These are phyloP conservation scores for Bathynomus jamesi DNA, from an alignment of 1,140 invertebrate genomes.

Conservation along the genomic window DNA sequence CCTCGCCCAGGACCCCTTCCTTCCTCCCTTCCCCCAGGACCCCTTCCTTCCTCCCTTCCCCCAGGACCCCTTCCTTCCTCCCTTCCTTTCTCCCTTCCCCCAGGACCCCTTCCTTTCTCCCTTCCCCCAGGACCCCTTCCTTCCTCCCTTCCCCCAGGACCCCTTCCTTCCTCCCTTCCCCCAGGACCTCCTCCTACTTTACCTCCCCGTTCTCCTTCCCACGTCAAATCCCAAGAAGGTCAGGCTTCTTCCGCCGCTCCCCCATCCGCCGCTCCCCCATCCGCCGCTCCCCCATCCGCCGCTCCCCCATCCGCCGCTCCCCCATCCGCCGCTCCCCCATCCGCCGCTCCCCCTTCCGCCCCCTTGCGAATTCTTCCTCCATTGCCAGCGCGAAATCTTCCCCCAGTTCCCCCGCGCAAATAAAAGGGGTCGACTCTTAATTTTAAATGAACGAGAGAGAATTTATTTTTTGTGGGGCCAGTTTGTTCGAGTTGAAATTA, in stretches of 20 bases:
- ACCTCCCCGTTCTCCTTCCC: neutral
- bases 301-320: neutral
- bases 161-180: neutral
- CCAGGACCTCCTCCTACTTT: neutral
- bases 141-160: no score
- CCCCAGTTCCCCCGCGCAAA: conserved; percentile 7
- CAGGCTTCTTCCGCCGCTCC: neutral
- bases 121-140: no score
- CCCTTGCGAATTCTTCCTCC: conserved; percentile 4
- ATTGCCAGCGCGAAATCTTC: conserved; percentile 4
- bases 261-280: neutral
- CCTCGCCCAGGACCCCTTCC: neutral
- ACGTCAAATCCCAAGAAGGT: neutral
- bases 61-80: neutral
- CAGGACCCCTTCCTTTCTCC: no score
- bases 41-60: neutral
- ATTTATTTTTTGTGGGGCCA: no score
- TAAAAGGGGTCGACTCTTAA: no score
- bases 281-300: neutral
- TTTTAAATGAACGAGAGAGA: no score
- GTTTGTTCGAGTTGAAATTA: no score
- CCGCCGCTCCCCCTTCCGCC: neutral
- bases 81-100: no score
- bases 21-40: neutral
- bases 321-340: neutral